Conservation (phyloP, 2,797 vertebrate genomes). For the Chaetodon trifasciatus region DNA sequence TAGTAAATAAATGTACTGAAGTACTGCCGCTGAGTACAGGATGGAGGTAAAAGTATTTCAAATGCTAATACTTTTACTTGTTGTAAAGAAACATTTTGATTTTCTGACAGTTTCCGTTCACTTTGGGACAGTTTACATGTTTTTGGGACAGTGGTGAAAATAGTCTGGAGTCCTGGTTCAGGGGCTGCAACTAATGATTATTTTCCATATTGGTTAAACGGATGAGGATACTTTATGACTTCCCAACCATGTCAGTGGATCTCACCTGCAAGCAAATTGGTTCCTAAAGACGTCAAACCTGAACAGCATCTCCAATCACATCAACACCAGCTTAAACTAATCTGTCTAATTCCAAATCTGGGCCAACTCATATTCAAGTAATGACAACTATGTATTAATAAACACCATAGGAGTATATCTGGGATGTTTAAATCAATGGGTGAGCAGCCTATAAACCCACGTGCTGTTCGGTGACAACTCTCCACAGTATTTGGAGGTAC, state of each 20-base stretch:
- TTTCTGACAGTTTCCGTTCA: too few species aligned
- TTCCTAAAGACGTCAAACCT: not conserved
- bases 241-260: not conserved
- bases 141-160: too few species aligned
- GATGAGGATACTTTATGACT: not conserved
- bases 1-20: too few species aligned
- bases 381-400: not conserved
- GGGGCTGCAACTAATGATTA: not conserved
- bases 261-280: not conserved
- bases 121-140: too few species aligned
- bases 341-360: not conserved
- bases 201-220: not conserved
- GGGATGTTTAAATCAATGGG: not conserved
- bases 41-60: too few species aligned
- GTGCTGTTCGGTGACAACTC: not conserved
- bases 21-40: too few species aligned
- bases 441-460: not conserved
- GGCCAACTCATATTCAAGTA: not conserved
- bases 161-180: too few species aligned
- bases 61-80: too few species aligned
- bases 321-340: not conserved
- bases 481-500: not conserved
- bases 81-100: too few species aligned
- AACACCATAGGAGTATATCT: not conserved
- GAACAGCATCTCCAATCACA: not conserved